Evolutionary conservation across 2,113 vertebrate species (phyloP), one percentile per base, ranked within the genome.

Genomic region (Corythoichthys intestinalis): DNA sequence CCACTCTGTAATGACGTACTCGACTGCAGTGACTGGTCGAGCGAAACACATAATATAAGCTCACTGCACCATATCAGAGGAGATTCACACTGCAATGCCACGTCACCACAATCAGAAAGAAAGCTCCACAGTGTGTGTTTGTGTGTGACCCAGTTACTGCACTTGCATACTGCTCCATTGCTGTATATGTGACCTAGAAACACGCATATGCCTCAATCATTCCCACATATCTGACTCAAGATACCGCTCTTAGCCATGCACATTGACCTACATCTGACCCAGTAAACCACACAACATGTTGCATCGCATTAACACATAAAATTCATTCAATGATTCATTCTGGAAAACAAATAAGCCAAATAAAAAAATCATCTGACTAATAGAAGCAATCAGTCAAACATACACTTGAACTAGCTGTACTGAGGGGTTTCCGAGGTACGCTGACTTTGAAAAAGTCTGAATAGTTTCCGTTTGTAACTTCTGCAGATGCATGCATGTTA

Each of bases 81-180:
- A 71, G 79, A 85, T 85, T 79, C 75, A 72, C 73, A 68, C 84
- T 82, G 86, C 89, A 87, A 81, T 85, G 71, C 82, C 78, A 88
- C 83, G 78, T 90, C 89, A 88, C 71, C 79, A 75, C 84, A 72
- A 86, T 84, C 74, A 79, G 67, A 85, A 82, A 73, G 75, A 85
- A 44, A 77, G 76, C 82, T 82, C 67, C 76, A 80, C 71, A 70
- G 79, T 46, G 65, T 66, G 60, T 48, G 49, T 47, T 63, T 67
- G 74, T 82, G 81, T 83, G 75, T 90, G 89, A 88, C 89, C 88
- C 75, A 89, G 77, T 87, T 88, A 86, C 64, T 67, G 72, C 80
- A 73, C 66, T 85, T 76, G 48, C 73, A 82, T 86, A 80, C 72
- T 72, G 66, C 72, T 77, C 70, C 72, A 47, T 62, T 83, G 74